phyloP scores from a whole-genome alignment of 2,113 vertebrate genomes.

The Myocastor coypus region DNA sequence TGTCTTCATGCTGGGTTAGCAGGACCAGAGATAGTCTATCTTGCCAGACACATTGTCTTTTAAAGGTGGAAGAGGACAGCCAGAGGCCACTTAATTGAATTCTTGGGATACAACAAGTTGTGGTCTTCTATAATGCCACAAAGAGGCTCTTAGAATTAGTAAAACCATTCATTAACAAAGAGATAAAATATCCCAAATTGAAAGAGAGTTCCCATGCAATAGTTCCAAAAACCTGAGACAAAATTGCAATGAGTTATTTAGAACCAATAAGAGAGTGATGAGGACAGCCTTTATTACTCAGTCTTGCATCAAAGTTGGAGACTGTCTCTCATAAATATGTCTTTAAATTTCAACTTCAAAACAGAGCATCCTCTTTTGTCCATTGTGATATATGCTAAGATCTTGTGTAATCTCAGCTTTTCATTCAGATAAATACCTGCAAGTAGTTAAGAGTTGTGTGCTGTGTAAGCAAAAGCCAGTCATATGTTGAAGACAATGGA shows the following conservation, averaged over 20 bases:
- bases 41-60: background rate
- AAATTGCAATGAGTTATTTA: background rate
- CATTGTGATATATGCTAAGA: background rate
- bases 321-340: background rate
- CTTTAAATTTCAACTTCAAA: slow-evolving; percentile 7
- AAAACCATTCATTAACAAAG: background rate
- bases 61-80: background rate
- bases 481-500: background rate
- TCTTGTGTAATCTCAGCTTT: background rate
- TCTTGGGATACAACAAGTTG: background rate
- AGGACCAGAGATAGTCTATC: background rate
- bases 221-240: background rate
- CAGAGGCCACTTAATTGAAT: background rate
- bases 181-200: background rate
- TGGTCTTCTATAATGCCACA: background rate
- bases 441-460: background rate
- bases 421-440: background rate
- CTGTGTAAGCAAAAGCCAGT: background rate
- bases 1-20: background rate
- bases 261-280: background rate
- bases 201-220: background rate
- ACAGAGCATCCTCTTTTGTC: background rate
- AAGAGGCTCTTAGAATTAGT: background rate
- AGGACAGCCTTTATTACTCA: background rate
- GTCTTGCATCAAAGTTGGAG: background rate